phyloP scores from a whole-genome alignment of 2,797 vertebrate genomes.

The Scomberomorus guttatus region DNA sequence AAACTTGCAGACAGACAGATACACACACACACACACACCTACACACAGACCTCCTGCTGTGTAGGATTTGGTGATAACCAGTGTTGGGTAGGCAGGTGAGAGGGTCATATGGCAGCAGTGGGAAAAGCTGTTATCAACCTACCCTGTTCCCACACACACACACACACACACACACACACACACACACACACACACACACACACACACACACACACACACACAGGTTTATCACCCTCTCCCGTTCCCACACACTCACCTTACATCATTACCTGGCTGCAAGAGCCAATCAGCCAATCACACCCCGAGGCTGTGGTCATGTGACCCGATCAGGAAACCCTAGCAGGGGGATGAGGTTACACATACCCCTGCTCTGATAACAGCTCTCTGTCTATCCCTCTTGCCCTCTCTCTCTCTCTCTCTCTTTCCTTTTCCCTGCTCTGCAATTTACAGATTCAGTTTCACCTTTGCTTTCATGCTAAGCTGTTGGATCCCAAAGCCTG shows the following conservation, averaged over 20 bases:
- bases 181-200: constrained; percentile 47
- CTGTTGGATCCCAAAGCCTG: constrained; percentile 92
- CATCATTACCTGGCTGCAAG: constrained; percentile 96
- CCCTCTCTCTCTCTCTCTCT: constrained; percentile 47
- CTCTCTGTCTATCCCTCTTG: constrained; percentile 86
- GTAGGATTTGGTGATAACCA: constrained; percentile 94
- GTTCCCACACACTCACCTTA: constrained; percentile 99
- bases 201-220: constrained; percentile 61
- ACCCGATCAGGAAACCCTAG: constrained; percentile 95
- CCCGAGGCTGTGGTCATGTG: constrained; percentile 89
- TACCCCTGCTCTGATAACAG: constrained; percentile 93
- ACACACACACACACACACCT: constrained; percentile 23
- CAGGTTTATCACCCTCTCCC: constrained; percentile 92
- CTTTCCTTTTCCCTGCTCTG: constrained; percentile 90
- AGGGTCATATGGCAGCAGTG: constrained; percentile 90
- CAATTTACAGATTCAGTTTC: constrained; percentile 99
- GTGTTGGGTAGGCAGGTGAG: constrained; percentile 86
- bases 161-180: constrained; percentile 48
- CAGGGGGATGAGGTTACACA: constrained; percentile 94
- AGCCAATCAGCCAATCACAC: constrained; percentile 90
- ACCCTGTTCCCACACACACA: constrained; percentile 72
- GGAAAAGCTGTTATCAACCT: constrained; percentile 89
- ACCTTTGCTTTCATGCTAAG: constrained; percentile 96
- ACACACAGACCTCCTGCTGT: constrained; percentile 78
- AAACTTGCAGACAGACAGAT: background rate